Percentiles rank a stretch among this genome's conserved stretches.
These are phyloP conservation scores for Dione juno DNA, from an alignment of 2,888 invertebrate species.

Conservation along the genomic window DNA sequence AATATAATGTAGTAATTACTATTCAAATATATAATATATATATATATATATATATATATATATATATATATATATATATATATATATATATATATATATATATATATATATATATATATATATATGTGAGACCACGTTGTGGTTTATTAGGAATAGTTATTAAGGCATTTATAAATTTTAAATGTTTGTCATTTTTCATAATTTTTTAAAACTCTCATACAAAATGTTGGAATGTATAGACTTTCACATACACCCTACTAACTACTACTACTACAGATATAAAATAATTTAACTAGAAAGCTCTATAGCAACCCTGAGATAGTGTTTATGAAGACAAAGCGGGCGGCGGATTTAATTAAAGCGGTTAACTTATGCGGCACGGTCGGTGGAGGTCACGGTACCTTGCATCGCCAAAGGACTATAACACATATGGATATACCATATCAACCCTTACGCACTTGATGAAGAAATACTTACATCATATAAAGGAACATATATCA, in stretches of 20 bases:
- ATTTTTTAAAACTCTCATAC: too few species aligned
- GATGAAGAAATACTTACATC: not conserved
- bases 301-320: slow-evolving; percentile 9
- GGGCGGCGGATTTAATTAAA: slow-evolving; percentile 39
- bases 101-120: too few species aligned
- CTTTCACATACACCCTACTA: too few species aligned
- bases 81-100: not conserved
- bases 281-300: slow-evolving; percentile 4
- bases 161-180: too few species aligned
- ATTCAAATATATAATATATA: too few species aligned
- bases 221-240: too few species aligned
- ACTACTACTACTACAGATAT: too few species aligned
- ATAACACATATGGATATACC: not conserved
- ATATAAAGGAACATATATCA: not conserved
- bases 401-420: not conserved
- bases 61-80: not conserved
- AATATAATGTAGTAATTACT: not conserved
- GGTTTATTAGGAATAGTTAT: too few species aligned
- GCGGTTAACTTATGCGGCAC: slow-evolving; percentile 35
- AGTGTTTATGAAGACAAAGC: slow-evolving; percentile 35
- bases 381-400: slow-evolving; percentile 11
- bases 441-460: slow-evolving; percentile 2
- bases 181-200: too few species aligned
- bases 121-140: too few species aligned
- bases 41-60: not conserved